Conservation (phyloP, 2,888 invertebrate species). For the Tipula vernalis region DNA sequence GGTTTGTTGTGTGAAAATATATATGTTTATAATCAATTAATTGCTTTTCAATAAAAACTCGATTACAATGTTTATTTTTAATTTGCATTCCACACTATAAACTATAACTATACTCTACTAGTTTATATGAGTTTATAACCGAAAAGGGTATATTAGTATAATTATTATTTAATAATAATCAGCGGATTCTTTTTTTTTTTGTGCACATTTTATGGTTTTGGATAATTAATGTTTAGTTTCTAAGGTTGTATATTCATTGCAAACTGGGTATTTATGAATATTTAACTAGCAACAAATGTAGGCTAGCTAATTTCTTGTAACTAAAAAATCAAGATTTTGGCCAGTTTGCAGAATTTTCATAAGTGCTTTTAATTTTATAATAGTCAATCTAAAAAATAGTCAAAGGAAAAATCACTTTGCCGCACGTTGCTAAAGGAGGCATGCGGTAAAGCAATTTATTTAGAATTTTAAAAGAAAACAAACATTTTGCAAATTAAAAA, state of each 20-base stretch:
- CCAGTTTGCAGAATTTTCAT: too few relatives aligned
- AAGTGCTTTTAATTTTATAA: too few relatives aligned
- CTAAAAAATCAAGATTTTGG: too few relatives aligned
- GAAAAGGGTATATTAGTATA: neutral
- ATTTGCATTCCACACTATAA: neutral
- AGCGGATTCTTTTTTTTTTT: neutral
- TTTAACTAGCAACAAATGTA: too few relatives aligned
- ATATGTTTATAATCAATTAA: neutral
- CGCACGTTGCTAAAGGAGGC: too few relatives aligned
- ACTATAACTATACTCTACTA: neutral
- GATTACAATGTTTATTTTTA: neutral
- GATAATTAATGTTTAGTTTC: neutral
- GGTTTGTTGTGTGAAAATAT: conserved; percentile 4
- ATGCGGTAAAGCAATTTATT: too few relatives aligned
- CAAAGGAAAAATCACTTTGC: too few relatives aligned
- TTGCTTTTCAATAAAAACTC: neutral
- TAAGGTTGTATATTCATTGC: neutral
- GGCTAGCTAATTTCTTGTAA: too few relatives aligned
- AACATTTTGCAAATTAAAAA: too few relatives aligned
- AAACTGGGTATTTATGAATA: too few relatives aligned
- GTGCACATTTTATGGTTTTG: neutral
- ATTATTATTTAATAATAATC: neutral
- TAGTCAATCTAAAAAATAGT: too few relatives aligned
- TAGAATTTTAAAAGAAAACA: too few relatives aligned
- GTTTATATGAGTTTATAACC: neutral